Evolutionary conservation across 2,888 invertebrate genomes (phyloP), one percentile per base, ranked within the genome.

Genomic region (Phengaris arion): DNA sequence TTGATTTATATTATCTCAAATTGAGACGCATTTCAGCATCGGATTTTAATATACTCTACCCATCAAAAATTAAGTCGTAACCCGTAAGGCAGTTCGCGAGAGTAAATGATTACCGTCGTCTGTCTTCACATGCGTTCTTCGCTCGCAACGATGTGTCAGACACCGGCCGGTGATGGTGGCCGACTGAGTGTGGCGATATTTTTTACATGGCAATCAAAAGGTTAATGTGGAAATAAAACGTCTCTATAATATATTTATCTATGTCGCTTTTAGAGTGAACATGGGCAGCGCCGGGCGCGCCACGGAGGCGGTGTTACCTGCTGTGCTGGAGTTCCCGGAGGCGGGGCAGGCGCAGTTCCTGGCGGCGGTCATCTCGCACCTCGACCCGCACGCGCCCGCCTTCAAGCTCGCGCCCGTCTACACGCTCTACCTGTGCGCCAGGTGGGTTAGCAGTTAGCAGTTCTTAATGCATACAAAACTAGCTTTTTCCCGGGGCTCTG

Each of bases 331-430:
- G 92, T 98, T 99, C 89, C 96, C 98, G 46, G 98, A 99, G 91
- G 98, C 98, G 81, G 97, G 97, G 45, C 99, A 99, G 92, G 98
- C 98, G 86, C 96, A 97, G 81, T 98, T 99, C 90, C 94, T 99
- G 74, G 96, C 97, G 78, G 96, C 97, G 68, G 97, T 98, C 79
- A 96, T 99, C 85, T 95, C 97, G 55, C 96, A 98, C 81, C 95
- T 98, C 80, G 98, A 98, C 88, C 98, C 98, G 13, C 96, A 96
- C 85, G 96, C 96, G 77, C 97, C 97, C 12, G 97, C 98, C 81
- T 99, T 99, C 94, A 98, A 98, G 86, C 94, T 99, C 78, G 98
- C 99, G 0, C 99, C 99, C 0, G 99, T 99, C 48, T 99, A 99
- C 92, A 97, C 98, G 2, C 95, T 99, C 46, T 99, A 99, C 90